phyloP scores from a whole-genome alignment of 2,888 invertebrate species.

The Nomada hirtipes region DNA sequence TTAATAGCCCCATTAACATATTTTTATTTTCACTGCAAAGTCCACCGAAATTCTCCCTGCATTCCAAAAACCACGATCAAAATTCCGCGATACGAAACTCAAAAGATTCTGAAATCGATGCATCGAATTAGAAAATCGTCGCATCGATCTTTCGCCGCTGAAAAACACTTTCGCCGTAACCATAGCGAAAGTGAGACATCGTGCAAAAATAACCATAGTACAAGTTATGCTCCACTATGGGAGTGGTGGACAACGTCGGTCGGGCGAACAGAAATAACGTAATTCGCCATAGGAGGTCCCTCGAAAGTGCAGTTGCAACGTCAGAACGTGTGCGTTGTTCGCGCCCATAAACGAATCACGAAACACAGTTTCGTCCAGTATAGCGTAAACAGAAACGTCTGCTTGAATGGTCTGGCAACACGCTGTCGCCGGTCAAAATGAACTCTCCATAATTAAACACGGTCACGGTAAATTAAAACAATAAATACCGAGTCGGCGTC shows the following conservation, averaged over 20 bases:
- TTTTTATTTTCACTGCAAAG: too few relatives aligned
- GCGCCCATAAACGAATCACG: constrained; percentile 25
- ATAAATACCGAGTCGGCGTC: constrained; percentile 76
- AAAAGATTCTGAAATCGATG: too few relatives aligned
- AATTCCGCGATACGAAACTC: too few relatives aligned
- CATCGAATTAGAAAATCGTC: neutral
- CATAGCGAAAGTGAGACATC: neutral
- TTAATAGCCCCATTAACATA: too few relatives aligned
- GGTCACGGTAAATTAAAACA: constrained; percentile 82
- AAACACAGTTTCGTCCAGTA: constrained; percentile 21
- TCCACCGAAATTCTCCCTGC: too few relatives aligned
- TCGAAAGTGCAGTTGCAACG: neutral
- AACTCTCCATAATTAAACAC: constrained; percentile 83
- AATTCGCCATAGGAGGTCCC: neutral
- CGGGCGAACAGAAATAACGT: constrained; percentile 14
- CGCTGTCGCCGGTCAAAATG: constrained; percentile 70
- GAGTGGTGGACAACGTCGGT: neutral
- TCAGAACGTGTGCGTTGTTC: neutral
- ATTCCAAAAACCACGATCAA: too few relatives aligned
- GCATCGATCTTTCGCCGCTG: neutral
- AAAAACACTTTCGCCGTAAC: neutral
- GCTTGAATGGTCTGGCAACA: constrained; percentile 34
- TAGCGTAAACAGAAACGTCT: constrained; percentile 57
- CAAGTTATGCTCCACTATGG: neutral
- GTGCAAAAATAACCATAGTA: neutral